Evolutionary conservation across 2,113 vertebrate genomes (phyloP), one percentile per base, ranked within the genome.

Genomic region (Cyanoramphus novaezelandiae): DNA sequence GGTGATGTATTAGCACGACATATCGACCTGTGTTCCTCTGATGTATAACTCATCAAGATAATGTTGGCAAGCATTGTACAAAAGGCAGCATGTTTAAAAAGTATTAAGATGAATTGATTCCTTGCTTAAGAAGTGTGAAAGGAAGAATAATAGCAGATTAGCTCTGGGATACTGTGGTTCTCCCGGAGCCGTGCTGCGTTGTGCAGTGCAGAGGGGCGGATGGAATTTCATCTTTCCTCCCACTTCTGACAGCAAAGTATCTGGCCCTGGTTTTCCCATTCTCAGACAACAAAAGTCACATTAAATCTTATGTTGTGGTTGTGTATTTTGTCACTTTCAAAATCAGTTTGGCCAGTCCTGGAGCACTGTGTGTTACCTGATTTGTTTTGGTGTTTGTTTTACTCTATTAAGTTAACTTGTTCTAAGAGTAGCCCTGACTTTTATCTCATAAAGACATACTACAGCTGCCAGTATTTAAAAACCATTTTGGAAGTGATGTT

Each of bases 1-100:
- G 84, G 78, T 96, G 92, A 82, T 93, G 91, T 88, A 85, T 70
- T 55, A 95, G 89, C 55, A 13, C 60, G 52, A 55, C 90, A 28
- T 35, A 35, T n/a, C 18, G 64, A 86, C 88, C 93, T 64, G 63
- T 6, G 72, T 25, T 84, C 63, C 86, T 97, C 96, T 96, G 93
- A 97, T 97, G 69, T 95, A 10, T 83, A 98, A 95, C 96, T 97
- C 95, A 91, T 94, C 94, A 50, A 95, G 96, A 96, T 97, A 96
- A 97, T 95, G 92, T 88, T 91, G 93, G 93, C 87, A 94, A 94
- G 94, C 93, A 24, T 83, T 87, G 90, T 59, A 80, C 82, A 91
- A 97, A 94, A 94, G 90, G 82, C 82, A 88, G 79, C 78, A 1
- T 93, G 82, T 88, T 97, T 95, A 84, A 90, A 92, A 92, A 91